A percentile compares a stretch with the other conserved stretches of the same genome.
Evolutionary conservation across 2,797 vertebrate genomes (phyloP).

Genomic region (Phrynocephalus vlangalii): DNA sequence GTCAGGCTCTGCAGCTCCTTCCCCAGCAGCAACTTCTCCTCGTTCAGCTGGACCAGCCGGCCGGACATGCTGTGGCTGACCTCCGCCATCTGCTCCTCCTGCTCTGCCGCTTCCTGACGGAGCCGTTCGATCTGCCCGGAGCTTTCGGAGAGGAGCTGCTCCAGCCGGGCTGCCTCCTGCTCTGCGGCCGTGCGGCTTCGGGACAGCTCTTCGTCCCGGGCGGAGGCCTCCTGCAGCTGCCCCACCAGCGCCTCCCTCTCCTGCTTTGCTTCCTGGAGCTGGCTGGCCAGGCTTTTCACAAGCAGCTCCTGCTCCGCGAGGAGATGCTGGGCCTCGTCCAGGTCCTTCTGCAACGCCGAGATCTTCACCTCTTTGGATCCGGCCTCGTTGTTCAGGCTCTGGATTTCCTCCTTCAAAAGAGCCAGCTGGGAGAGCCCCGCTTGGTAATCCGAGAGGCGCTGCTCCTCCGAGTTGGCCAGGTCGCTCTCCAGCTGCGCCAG

Average conservation of each 20-base stretch:
- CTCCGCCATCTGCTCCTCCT: constrained; percentile 87
- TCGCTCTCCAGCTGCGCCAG: constrained; percentile 77
- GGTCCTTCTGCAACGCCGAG: constrained; percentile 82
- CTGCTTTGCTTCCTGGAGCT: constrained; percentile 81
- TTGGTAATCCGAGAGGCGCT: constrained; percentile 75
- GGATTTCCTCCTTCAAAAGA: constrained; percentile 86
- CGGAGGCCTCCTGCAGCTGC: constrained; percentile 75
- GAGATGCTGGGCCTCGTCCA: constrained; percentile 78
- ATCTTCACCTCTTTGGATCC: constrained; percentile 87
- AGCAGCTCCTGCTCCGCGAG: constrained; percentile 82
- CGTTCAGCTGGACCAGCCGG: constrained; percentile 88
- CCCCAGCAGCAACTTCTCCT: constrained; percentile 86
- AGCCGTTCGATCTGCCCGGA: constrained; percentile 80
- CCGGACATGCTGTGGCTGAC: constrained; percentile 87
- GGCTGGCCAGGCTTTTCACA: constrained; percentile 79
- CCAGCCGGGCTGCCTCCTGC: constrained; percentile 67
- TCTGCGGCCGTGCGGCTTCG: constrained; percentile 72
- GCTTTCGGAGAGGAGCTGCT: constrained; percentile 78
- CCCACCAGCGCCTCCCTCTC: constrained; percentile 77
- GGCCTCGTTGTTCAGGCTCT: constrained; percentile 81
- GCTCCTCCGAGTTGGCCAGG: constrained; percentile 76
- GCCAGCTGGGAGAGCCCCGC: constrained; percentile 73
- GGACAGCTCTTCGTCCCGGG: constrained; percentile 79
- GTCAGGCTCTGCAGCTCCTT: constrained; percentile 86
- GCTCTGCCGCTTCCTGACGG: constrained; percentile 80